These are phyloP conservation scores for Ranitomeya imitator DNA, from an alignment of 2,113 vertebrate genomes.

Conservation along the genomic window DNA sequence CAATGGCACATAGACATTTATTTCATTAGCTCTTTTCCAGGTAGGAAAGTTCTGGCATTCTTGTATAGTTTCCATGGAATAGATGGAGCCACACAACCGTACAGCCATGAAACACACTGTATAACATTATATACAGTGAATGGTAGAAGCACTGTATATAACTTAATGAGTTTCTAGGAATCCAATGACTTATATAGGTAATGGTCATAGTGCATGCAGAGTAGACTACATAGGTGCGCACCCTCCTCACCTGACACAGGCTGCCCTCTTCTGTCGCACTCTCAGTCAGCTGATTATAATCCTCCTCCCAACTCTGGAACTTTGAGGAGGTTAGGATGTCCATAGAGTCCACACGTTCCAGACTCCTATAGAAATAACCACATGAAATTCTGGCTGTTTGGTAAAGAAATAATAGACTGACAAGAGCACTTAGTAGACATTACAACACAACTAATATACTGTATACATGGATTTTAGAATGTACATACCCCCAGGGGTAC, in stretches of 20 bases:
- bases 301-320: slow-evolving; percentile 92
- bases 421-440: not conserved
- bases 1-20: not conserved
- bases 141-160: not conserved
- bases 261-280: slow-evolving; percentile 77
- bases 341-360: slow-evolving; percentile 92
- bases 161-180: too few species aligned
- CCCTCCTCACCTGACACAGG: slow-evolving; percentile 85
- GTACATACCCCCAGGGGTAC: not conserved
- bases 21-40: not conserved
- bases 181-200: too few species aligned
- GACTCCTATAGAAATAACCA: slow-evolving; percentile 76
- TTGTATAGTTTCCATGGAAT: not conserved
- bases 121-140: not conserved
- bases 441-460: not conserved
- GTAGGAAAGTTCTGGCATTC: not conserved
- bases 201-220: not conserved
- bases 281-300: slow-evolving; percentile 89
- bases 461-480: not conserved
- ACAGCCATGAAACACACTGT: not conserved
- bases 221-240: not conserved
- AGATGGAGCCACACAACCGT: not conserved
- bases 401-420: not conserved
- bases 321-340: slow-evolving; percentile 82
- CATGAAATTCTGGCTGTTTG: not conserved